These are phyloP conservation scores for Hypocryptadius cinnamomeus DNA, from an alignment of 2,113 vertebrate genomes.

Conservation along the genomic window DNA sequence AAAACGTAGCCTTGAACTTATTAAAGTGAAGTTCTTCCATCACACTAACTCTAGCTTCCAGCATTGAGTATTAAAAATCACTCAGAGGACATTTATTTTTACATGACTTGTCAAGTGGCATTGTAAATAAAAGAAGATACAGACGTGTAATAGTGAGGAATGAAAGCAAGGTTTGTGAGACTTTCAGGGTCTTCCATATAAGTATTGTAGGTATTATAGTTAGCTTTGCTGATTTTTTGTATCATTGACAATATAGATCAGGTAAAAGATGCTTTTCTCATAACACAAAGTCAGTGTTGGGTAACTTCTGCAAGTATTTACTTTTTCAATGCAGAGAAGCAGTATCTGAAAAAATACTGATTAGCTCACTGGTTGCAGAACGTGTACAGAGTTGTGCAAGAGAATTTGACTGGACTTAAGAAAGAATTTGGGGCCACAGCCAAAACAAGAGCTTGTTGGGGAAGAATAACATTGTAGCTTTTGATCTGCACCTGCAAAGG, in stretches of 20 bases:
- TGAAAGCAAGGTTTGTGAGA: neutral
- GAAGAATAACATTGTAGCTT: neutral
- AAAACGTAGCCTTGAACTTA: neutral
- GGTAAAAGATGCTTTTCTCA: neutral
- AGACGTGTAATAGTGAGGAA: fast-evolving
- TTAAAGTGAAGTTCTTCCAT: neutral
- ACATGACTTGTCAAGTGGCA: neutral
- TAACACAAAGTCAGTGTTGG: neutral
- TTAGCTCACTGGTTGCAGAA: neutral
- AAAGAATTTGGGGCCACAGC: neutral
- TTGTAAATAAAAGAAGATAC: neutral
- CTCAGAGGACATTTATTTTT: neutral
- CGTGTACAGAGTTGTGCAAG: neutral
- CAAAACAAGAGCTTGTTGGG: neutral
- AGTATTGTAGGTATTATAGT: neutral
- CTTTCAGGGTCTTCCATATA: neutral
- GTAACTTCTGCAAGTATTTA: neutral
- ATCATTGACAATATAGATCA: neutral
- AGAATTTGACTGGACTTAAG: neutral
- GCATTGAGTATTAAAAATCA: neutral
- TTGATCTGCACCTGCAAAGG: neutral
- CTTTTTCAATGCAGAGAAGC: neutral
- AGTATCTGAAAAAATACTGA: neutral
- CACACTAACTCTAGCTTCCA: neutral
- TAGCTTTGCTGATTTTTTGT: neutral